Evolutionary conservation across 1,140 invertebrate species (phyloP).

Genomic region (Lerema accius): DNA sequence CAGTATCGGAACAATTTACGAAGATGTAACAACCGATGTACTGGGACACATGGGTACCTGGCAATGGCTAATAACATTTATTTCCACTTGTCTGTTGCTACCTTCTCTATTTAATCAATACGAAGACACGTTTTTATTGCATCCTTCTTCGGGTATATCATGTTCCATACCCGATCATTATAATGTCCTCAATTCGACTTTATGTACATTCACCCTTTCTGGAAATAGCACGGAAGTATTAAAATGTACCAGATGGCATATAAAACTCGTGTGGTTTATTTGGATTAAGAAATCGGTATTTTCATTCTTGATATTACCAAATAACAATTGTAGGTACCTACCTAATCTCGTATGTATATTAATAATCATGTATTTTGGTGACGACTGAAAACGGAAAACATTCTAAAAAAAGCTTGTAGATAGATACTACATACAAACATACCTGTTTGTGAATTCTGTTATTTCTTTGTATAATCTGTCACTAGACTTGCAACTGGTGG

Average conservation of each 20-base stretch:
- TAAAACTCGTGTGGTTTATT: conserved; percentile 58
- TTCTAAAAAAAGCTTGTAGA: too few species aligned
- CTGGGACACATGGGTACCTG: conserved; percentile 66
- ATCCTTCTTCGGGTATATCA: conserved; percentile 39
- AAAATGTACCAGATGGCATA: conserved; percentile 56
- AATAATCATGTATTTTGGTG: too few species aligned
- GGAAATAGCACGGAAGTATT: conserved; percentile 46
- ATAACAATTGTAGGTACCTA: background rate
- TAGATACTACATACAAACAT: too few species aligned
- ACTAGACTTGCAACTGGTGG: too few species aligned
- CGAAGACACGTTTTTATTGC: conserved; percentile 60
- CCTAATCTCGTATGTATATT: too few species aligned
- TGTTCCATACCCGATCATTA: conserved; percentile 46
- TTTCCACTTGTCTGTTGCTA: conserved; percentile 49
- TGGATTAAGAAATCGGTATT: conserved; percentile 63
- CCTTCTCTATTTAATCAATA: conserved; percentile 60
- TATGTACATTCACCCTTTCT: conserved; percentile 49
- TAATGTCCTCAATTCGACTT: conserved; percentile 43
- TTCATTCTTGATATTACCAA: conserved; percentile 10
- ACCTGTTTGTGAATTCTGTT: too few species aligned
- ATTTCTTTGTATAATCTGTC: too few species aligned
- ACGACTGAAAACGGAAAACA: too few species aligned
- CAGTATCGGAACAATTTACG: conserved; percentile 70
- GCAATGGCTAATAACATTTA: conserved; percentile 67
- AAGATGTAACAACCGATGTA: conserved; percentile 72